Evolutionary conservation across 2,888 invertebrate genomes (phyloP).

Genomic region (Nomada ferruginata): DNA sequence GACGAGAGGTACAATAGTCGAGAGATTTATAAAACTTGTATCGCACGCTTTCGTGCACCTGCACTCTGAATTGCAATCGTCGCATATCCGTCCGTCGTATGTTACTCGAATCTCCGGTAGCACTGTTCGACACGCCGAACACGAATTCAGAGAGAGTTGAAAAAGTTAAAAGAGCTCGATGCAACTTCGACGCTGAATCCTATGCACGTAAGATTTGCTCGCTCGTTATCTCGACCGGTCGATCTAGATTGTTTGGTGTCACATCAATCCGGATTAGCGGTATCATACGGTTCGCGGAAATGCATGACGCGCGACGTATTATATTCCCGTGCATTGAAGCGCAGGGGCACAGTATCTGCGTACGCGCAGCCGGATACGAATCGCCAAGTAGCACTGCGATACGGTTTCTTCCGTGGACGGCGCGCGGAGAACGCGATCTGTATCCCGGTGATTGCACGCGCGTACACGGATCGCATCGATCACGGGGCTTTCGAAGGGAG

Average conservation of each 20-base stretch:
- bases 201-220: neutral
- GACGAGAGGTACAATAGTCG: too few species aligned
- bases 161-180: neutral
- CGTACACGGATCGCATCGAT: conserved; percentile 66
- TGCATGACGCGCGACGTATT: conserved; percentile 56
- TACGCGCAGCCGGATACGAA: conserved; percentile 3
- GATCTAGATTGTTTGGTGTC: conserved; percentile 57
- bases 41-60: too few species aligned
- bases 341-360: conserved; percentile 23
- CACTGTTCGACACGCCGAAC: too few species aligned
- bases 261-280: conserved; percentile 64
- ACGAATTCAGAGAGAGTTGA: too few species aligned
- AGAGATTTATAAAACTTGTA: too few species aligned
- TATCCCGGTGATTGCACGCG: conserved; percentile 24
- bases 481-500: conserved; percentile 11
- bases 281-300: conserved; percentile 63
- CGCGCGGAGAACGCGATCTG: neutral
- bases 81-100: too few species aligned
- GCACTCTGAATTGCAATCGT: too few species aligned
- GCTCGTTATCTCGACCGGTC: conserved; percentile 48
- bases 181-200: neutral
- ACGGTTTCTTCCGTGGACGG: conserved; percentile 7
- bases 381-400: conserved; percentile 5
- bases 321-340: conserved; percentile 37
- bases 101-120: too few species aligned